Conservation (phyloP, 2,113 vertebrate species). For the Calidris pugnax region DNA sequence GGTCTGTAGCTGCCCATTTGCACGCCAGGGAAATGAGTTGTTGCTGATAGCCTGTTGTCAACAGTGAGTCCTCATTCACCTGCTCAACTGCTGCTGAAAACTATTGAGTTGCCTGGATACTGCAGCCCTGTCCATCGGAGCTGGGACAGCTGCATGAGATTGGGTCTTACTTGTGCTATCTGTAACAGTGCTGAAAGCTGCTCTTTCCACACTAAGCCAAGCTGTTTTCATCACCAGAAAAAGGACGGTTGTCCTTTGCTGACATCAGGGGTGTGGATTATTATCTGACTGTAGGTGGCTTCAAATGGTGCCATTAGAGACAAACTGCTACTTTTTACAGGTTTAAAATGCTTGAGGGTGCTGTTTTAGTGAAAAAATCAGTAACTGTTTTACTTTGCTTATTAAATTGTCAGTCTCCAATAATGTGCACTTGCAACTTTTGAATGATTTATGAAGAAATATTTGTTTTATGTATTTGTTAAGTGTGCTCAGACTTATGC, state of each 20-base stretch:
- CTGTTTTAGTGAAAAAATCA: background rate
- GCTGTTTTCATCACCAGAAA: background rate
- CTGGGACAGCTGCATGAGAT: fast-evolving
- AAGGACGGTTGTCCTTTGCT: background rate
- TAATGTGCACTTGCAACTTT: background rate
- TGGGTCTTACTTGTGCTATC: background rate
- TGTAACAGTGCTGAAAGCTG: background rate
- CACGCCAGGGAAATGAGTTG: fast-evolving
- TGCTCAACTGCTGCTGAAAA: background rate
- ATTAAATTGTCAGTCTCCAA: background rate
- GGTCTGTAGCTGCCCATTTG: background rate
- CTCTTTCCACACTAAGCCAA: background rate
- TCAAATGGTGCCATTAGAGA: background rate
- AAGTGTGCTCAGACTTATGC: background rate
- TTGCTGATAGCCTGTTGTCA: slow-evolving; percentile 20
- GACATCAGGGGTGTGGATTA: background rate
- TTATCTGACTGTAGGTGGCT: background rate
- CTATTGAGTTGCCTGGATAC: background rate
- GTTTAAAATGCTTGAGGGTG: background rate
- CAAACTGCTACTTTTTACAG: background rate
- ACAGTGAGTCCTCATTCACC: background rate
- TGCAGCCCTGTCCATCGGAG: background rate
- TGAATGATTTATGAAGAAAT: background rate
- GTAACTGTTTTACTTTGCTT: background rate
- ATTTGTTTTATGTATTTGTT: background rate